Percentiles rank a stretch among this genome's conserved stretches.
Conservation (phyloP, 2,888 invertebrate species). For the Strigamia transsilvanica region DNA sequence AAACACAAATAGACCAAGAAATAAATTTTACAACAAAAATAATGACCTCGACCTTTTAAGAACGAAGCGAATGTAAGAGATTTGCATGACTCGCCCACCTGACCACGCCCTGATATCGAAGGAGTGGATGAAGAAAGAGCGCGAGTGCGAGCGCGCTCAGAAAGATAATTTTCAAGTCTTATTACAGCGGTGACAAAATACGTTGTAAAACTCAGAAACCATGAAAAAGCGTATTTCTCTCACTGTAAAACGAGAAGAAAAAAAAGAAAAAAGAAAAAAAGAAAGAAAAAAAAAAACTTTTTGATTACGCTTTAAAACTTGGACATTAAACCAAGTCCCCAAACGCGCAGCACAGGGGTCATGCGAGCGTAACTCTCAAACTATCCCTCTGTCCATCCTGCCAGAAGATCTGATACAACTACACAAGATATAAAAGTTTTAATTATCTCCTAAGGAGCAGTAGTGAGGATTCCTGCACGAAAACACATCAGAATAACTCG, state of each 20-base stretch:
- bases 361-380: slow-evolving; percentile 19
- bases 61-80: slow-evolving; percentile 1
- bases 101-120: slow-evolving; percentile 22
- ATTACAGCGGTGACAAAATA: slow-evolving; percentile 28
- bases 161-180: slow-evolving; percentile 16
- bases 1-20: slow-evolving; percentile 4
- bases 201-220: slow-evolving; percentile 15
- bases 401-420: slow-evolving; percentile 32
- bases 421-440: slow-evolving; percentile 25
- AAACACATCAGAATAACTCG: slow-evolving; percentile 32
- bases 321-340: slow-evolving; percentile 24
- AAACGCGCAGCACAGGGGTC: neutral
- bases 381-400: slow-evolving; percentile 26
- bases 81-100: neutral
- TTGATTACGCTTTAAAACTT: slow-evolving; percentile 36
- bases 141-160: too few species aligned
- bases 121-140: neutral
- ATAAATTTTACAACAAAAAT: neutral
- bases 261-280: neutral
- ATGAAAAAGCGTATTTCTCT: slow-evolving; percentile 11
- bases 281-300: neutral
- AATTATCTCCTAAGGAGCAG: slow-evolving; percentile 42
- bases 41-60: neutral
- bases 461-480: slow-evolving; percentile 25
- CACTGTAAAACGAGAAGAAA: neutral